These are phyloP conservation scores for Labia minor DNA, from an alignment of 2,888 invertebrate genomes.

Conservation along the genomic window DNA sequence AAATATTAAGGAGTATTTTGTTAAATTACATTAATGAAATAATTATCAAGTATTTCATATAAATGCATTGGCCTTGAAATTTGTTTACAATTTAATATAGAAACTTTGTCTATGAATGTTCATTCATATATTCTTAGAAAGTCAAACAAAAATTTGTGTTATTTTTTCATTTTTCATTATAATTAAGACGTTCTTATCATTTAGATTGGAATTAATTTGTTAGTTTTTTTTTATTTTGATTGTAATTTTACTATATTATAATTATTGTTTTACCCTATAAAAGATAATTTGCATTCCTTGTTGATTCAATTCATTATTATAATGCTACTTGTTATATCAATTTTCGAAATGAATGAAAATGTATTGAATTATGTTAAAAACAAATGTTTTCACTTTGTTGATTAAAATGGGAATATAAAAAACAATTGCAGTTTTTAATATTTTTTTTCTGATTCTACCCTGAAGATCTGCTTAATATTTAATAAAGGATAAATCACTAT, in stretches of 20 bases:
- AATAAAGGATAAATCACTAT: too few species aligned
- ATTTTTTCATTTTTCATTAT: too few species aligned
- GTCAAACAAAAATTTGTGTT: too few species aligned
- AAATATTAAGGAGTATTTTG: too few species aligned
- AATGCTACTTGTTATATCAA: background rate
- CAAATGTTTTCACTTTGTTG: background rate
- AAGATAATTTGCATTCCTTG: background rate
- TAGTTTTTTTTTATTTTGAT: background rate
- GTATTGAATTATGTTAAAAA: background rate
- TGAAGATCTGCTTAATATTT: too few species aligned
- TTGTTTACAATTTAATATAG: too few species aligned
- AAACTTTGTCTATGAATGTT: too few species aligned
- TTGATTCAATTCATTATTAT: conserved; percentile 1
- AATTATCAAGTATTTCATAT: too few species aligned
- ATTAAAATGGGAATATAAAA: background rate
- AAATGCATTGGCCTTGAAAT: too few species aligned
- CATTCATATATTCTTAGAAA: too few species aligned
- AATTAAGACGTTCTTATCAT: background rate
- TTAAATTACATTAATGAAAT: too few species aligned
- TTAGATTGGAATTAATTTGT: background rate
- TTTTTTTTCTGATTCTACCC: too few species aligned
- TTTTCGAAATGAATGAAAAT: background rate
- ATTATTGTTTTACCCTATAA: background rate
- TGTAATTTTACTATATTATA: background rate
- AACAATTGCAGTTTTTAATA: background rate